Evolutionary conservation across 2,797 vertebrate species (phyloP).

Genomic region (Sebastes nivosus): DNA sequence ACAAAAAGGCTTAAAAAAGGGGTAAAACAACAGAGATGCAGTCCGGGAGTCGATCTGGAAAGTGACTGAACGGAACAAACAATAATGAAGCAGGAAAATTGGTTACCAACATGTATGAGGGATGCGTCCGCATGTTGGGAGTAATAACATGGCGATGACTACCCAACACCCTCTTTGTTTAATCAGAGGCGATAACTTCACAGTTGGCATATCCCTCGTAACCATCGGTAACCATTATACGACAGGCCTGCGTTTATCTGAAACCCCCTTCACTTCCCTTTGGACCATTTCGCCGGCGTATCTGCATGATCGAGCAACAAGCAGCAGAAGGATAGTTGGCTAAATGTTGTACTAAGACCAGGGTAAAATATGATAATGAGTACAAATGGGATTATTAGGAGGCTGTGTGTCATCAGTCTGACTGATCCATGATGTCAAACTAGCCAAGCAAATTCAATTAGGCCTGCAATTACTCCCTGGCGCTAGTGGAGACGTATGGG

Average conservation of each 20-base stretch:
- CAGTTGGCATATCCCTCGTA: not conserved
- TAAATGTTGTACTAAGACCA: conserved; percentile 71
- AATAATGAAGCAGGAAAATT: not conserved
- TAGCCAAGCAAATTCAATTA: conserved; percentile 89
- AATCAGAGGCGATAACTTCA: not conserved
- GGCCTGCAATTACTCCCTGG: conserved; percentile 81
- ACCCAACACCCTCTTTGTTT: not conserved
- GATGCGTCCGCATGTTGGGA: not conserved
- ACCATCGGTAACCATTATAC: not conserved
- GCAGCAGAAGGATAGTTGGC: conserved; percentile 56
- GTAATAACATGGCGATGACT: not conserved
- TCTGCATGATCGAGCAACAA: conserved; percentile 1
- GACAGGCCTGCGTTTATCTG: not conserved
- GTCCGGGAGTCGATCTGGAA: not conserved
- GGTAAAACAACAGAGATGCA: conserved; percentile 73
- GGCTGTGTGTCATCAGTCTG: conserved; percentile 82
- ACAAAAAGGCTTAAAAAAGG: conserved; percentile 61
- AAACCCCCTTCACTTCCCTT: conserved; percentile 11
- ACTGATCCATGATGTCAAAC: conserved; percentile 84
- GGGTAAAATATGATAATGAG: conserved; percentile 83
- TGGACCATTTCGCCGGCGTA: not conserved
- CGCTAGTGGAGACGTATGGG: conserved; percentile 82
- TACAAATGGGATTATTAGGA: conserved; percentile 85
- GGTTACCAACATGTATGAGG: not conserved
- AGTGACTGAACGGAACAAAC: not conserved